These are phyloP conservation scores for Eunapius fragilis DNA, from an alignment of 37 sponge, comb jelly and placozoan genomes.

Conservation along the genomic window DNA sequence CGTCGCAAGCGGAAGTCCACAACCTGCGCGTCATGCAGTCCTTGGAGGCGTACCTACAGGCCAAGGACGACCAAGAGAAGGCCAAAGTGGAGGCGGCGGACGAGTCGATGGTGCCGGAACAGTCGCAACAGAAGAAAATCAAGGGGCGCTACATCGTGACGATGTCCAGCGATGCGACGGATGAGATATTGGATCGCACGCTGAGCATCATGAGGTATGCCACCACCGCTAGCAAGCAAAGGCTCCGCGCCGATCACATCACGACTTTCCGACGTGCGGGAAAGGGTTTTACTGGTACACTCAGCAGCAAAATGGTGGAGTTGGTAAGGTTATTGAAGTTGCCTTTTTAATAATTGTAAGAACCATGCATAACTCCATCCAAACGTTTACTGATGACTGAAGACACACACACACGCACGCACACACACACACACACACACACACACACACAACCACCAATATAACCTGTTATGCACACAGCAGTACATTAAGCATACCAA, in stretches of 20 bases:
- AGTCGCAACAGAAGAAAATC: conserved; percentile 23
- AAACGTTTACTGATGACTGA: conserved; percentile 1
- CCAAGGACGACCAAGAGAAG: background rate
- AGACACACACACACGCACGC: background rate
- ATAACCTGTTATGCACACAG: too few relatives aligned
- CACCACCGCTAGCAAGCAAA: conserved; percentile 20
- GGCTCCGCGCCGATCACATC: conserved; percentile 55
- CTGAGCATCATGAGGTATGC: conserved; percentile 47
- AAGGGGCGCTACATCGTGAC: conserved; percentile 67
- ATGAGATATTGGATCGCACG: conserved; percentile 52
- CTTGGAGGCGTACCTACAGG: background rate
- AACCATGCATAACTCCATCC: conserved; percentile 48
- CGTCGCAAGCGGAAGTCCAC: background rate
- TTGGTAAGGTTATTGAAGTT: conserved; percentile 38
- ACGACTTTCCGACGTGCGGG: conserved; percentile 29
- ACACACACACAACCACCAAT: background rate
- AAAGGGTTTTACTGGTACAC: conserved; percentile 71
- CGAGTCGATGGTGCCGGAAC: background rate
- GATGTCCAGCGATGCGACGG: conserved; percentile 26
- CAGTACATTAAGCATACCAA: too few relatives aligned
- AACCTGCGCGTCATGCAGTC: background rate
- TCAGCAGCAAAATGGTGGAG: conserved; percentile 48
- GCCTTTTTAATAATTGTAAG: conserved; percentile 48
- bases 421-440: background rate
- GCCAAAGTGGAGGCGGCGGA: background rate